Conservation (phyloP, 2,113 vertebrate genomes). For the Sceloporus tristichus region DNA sequence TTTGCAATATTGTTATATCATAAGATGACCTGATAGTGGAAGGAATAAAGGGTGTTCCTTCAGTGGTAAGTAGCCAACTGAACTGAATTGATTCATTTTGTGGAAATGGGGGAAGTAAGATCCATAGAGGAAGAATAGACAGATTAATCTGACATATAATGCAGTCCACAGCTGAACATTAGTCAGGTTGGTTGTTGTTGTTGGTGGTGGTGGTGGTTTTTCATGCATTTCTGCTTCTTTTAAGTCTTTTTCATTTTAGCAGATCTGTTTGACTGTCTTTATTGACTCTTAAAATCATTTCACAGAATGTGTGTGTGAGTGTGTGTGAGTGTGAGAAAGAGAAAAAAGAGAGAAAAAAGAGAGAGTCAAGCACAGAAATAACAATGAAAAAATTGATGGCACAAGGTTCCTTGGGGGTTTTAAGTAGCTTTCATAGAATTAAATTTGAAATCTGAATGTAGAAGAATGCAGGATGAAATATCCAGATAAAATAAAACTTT, state of each 20-base stretch:
- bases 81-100: constrained; percentile 3
- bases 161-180: constrained; percentile 9
- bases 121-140: constrained; percentile 21
- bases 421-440: constrained; percentile 40
- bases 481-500: constrained; percentile 46
- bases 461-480: constrained; percentile 33
- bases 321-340: not conserved
- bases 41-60: not conserved
- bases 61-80: not conserved
- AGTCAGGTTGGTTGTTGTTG: not conserved
- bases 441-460: constrained; percentile 14
- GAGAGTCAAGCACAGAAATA: constrained; percentile 43
- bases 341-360: not conserved
- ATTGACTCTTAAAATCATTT: constrained; percentile 10
- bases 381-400: constrained; percentile 17
- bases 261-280: constrained; percentile 21
- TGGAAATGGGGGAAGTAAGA: constrained; percentile 30
- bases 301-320: constrained; percentile 8
- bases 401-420: constrained; percentile 32
- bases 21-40: not conserved
- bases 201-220: not conserved
- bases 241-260: constrained; percentile 21
- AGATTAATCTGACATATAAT: not conserved
- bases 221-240: constrained; percentile 9
- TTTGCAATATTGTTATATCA: no score